phyloP scores from a whole-genome alignment of 2,113 vertebrate species.

The Chamaetylas fuelleborni region DNA sequence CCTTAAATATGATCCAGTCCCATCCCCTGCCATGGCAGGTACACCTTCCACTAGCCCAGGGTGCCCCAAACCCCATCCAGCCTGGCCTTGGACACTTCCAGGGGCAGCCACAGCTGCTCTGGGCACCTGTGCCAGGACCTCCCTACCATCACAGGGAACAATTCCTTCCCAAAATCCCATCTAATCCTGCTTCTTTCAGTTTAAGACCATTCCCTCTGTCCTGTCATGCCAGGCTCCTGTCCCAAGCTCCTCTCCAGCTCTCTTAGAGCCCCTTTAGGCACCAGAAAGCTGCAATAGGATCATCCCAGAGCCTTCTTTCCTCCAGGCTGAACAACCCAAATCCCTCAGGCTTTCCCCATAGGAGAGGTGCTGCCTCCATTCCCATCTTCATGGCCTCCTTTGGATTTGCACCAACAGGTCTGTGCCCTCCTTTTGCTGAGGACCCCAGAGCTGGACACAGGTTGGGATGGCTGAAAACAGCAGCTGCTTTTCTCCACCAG shows the following conservation, averaged over 20 bases:
- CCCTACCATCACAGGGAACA: accelerated
- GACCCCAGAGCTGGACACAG: background rate
- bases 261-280: background rate
- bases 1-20: background rate
- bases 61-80: accelerated
- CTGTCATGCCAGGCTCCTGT: background rate
- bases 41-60: background rate
- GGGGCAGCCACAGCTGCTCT: background rate
- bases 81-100: background rate
- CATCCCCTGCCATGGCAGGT: background rate
- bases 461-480: background rate
- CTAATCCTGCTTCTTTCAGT: background rate
- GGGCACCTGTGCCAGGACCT: background rate
- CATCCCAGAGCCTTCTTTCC: background rate
- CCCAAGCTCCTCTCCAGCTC: background rate
- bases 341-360: background rate
- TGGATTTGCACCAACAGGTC: background rate
- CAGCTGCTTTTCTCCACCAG: background rate
- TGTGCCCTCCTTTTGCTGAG: background rate
- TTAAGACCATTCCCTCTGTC: background rate
- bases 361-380: background rate
- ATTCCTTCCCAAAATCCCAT: background rate
- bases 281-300: background rate
- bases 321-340: background rate
- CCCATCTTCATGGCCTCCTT: background rate